Percentiles rank a stretch among this genome's conserved stretches.
Conservation (phyloP, 37 sponge, comb jelly and placozoan genomes). For the Ephydatia muelleri region DNA sequence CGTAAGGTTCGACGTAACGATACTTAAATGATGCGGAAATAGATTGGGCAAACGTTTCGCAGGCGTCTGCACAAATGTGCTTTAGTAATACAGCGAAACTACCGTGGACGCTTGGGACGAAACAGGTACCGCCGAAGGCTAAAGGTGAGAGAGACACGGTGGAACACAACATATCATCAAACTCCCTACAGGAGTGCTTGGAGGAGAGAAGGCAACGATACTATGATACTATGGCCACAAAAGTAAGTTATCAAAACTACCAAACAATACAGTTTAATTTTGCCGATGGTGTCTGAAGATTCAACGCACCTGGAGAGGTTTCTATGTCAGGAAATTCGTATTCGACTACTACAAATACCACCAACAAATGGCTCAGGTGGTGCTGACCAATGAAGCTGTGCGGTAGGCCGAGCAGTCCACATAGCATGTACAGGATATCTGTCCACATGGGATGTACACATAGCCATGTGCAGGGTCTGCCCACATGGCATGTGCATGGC, state of each 20-base stretch:
- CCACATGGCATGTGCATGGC: too few relatives aligned
- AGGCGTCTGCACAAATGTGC: constrained; percentile 44
- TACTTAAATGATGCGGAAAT: neutral
- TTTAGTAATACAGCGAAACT: constrained; percentile 46
- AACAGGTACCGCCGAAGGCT: constrained; percentile 18
- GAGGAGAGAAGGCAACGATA: constrained; percentile 22
- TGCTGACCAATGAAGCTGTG: constrained; percentile 30
- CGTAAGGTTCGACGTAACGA: constrained; percentile 8
- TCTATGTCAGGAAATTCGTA: constrained; percentile 64
- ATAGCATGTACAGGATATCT: neutral
- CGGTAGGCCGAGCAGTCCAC: neutral
- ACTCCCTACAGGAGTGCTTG: constrained; percentile 25
- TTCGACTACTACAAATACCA: constrained; percentile 65
- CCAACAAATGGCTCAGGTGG: constrained; percentile 43
- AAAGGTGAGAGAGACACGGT: constrained; percentile 24
- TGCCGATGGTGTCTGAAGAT: neutral
- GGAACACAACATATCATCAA: neutral
- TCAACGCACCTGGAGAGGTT: constrained; percentile 41
- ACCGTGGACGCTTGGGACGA: constrained; percentile 49
- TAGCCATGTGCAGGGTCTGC: neutral
- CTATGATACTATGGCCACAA: constrained; percentile 41
- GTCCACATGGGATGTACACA: too few relatives aligned
- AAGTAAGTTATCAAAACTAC: neutral
- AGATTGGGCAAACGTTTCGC: neutral
- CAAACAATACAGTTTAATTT: neutral